Evolutionary conservation across 1,140 invertebrate species (phyloP).

Genomic region (Drosophila bifasciata): DNA sequence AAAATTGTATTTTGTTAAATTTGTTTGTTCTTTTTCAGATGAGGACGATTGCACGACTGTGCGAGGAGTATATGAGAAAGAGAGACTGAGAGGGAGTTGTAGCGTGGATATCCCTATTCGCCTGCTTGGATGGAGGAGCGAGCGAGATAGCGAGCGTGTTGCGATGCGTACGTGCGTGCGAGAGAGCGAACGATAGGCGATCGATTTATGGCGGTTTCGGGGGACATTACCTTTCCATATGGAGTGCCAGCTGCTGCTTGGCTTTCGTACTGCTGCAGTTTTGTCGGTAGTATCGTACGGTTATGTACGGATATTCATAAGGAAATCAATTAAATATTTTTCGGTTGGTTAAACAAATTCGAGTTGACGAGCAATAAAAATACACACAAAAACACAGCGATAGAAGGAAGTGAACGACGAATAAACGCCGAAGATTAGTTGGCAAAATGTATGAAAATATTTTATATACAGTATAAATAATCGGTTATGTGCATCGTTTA

Average conservation of each 20-base stretch:
- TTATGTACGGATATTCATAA: constrained; percentile 44
- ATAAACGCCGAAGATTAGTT: constrained; percentile 38
- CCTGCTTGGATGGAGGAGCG: constrained; percentile 53
- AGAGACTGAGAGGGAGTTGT: constrained; percentile 31
- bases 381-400: constrained; percentile 40
- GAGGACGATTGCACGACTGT: constrained; percentile 6
- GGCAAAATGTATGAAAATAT: constrained; percentile 28
- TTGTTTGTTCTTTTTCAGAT: constrained; percentile 1
- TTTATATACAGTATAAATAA: constrained; percentile 23
- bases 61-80: constrained; percentile 2
- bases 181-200: constrained; percentile 40
- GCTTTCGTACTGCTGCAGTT: constrained; percentile 71
- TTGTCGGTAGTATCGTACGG: constrained; percentile 28
- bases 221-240: constrained; percentile 78
- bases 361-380: constrained; percentile 16
- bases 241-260: constrained; percentile 74
- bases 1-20: constrained; percentile 14
- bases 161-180: constrained; percentile 30
- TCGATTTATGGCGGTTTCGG: constrained; percentile 14
- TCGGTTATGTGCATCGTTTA: constrained; percentile 15
- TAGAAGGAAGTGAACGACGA: constrained; percentile 12
- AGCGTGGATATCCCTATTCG: constrained; percentile 79
- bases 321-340: constrained; percentile 33
- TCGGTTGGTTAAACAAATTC: constrained; percentile 22
- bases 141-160: constrained; percentile 21